Evolutionary conservation across 1,140 invertebrate species (phyloP).

Genomic region (Listronotus bonariensis): DNA sequence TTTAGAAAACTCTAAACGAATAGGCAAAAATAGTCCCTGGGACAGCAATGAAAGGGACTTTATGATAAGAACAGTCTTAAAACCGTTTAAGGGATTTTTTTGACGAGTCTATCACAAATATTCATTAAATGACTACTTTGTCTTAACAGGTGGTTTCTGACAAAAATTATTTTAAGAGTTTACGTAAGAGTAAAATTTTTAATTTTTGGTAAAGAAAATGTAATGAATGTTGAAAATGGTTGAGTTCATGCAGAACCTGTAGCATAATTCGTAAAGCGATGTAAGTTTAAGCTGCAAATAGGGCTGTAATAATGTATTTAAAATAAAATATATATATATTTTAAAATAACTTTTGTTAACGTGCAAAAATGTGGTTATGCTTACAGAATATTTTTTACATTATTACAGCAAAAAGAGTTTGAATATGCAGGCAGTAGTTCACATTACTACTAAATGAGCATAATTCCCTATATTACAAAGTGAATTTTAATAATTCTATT

Average conservation of each 20-base stretch:
- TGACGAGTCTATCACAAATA: too few species aligned
- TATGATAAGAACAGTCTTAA: too few species aligned
- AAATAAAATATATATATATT: neutral
- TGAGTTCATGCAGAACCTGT: constrained; percentile 40
- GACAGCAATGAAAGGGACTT: too few species aligned
- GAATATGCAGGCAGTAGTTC: constrained; percentile 44
- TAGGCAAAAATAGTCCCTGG: too few species aligned
- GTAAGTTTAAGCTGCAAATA: constrained; percentile 41
- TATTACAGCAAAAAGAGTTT: constrained; percentile 39
- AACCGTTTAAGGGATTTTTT: too few species aligned
- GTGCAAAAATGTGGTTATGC: neutral
- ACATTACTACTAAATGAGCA: constrained; percentile 40
- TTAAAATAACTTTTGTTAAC: neutral
- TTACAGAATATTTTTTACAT: constrained; percentile 30
- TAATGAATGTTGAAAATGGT: constrained; percentile 16
- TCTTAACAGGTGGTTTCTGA: too few species aligned
- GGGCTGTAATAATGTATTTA: constrained; percentile 41
- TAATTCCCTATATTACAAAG: constrained; percentile 29
- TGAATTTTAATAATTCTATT: constrained; percentile 5
- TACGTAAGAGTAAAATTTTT: too few species aligned
- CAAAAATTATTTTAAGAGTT: too few species aligned
- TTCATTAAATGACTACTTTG: too few species aligned
- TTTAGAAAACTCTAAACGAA: too few species aligned
- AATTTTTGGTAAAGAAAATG: neutral
- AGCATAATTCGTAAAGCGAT: constrained; percentile 41